Base-by-base conservation (phyloP, 1,140 invertebrate genomes). In the Drosophila littoralis region DNA sequence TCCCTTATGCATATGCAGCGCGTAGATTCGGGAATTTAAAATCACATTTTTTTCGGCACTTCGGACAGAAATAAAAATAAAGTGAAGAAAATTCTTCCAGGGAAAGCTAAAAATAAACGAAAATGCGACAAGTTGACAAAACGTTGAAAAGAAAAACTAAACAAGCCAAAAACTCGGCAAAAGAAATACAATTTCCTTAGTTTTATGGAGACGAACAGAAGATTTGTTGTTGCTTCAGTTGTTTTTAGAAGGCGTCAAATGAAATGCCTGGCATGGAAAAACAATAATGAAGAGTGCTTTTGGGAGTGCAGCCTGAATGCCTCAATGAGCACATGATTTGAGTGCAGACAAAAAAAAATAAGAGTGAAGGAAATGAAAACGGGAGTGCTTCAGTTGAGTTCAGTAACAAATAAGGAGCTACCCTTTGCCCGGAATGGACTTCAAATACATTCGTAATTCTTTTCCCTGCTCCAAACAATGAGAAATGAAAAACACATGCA, bases 271-370 rank as follows among this genome's bases (percentile, higher is more conserved):
- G 45, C 45, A 85, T 52, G 45, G 51, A 68, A 79, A 86, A 83
- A 81, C 79, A 79, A 86, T 86, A 79, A 77, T 40, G 60, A 75
- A 88, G 77, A 86, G 79, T 86, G 83, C 82, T 86, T 51, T 40
- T 52, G 64, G 71, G 43, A 69, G 8, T 68, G 35, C 22, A 69
- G 42, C 10, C 33, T 43, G 55, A 51, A 38, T 35, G 61, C 32
- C 59, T 83, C 55, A n/a, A 55, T 59, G 52, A 61, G 42, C 45
- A 65, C 67, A 38, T 64, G 61, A 82, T 70, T 67, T 43, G 65
- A 48, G 43, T 33, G 38, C 35, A 45, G 33, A 38, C 13, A 50
- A 10, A 32, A 51, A 36, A 52, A 58, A 54, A 48, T 32, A 17
- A 15, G 8, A 46, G 9, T 2, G 6, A 52, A 51, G 2, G 13